phyloP scores from a whole-genome alignment of 2,113 vertebrate species.

The Donacobius atricapilla region DNA sequence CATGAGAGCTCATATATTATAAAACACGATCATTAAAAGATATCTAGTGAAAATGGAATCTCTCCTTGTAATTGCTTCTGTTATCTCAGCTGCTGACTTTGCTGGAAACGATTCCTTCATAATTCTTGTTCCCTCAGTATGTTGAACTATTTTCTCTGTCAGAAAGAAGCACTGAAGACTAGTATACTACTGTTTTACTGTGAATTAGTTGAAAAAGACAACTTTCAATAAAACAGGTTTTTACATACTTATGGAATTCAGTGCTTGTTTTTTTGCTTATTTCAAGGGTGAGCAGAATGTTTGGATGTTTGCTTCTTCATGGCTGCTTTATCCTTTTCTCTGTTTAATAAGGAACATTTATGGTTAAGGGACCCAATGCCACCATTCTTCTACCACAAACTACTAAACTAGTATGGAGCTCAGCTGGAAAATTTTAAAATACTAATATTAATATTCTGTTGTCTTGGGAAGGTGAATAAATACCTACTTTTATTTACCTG shows the following conservation, averaged over 20 bases:
- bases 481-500: background rate
- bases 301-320: background rate
- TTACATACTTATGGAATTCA: background rate
- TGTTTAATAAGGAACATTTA: background rate
- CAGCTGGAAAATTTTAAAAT: background rate
- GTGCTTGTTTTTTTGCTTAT: background rate
- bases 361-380: background rate
- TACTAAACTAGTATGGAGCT: background rate
- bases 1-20: rapidly evolving
- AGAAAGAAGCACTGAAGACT: background rate
- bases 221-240: background rate
- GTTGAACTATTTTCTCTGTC: background rate
- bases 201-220: background rate
- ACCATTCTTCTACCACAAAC: background rate
- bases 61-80: background rate
- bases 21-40: background rate
- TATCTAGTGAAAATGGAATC: background rate
- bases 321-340: background rate
- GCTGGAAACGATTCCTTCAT: background rate
- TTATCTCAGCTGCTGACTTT: background rate
- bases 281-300: background rate
- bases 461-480: background rate
- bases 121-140: background rate
- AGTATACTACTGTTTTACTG: background rate
- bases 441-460: background rate